Base-by-base conservation (phyloP, 2,113 vertebrate genomes). In the Nannobrachium achirus region DNA sequence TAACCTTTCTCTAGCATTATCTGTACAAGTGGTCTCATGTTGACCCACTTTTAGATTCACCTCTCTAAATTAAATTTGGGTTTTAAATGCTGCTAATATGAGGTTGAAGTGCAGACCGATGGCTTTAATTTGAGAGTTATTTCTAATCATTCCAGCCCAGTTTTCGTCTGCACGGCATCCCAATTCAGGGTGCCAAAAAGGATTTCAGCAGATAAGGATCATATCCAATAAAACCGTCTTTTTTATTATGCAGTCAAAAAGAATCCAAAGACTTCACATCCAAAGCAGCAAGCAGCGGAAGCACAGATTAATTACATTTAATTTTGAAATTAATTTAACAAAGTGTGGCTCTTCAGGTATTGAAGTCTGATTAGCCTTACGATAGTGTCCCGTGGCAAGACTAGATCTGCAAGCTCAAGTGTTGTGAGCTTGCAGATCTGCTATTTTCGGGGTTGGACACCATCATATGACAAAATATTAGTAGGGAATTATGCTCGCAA, bases 91-190 rank as follows among this genome's bases (percentile, higher is more conserved):
- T 42, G 15, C 42, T 59, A 59, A 59, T 41, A 10, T 59, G 56
- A 59, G n/a, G 39, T 59, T 59, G 16, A 59, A 59, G 39, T 10
- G 39, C 39, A 10, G 15, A 56, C 56, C 42, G 56, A 42, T 40
- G 42, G 56, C 56, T 59, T 59, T 18, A 40, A 60, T 20, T 11
- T 20, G 16, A 44, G 16, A 5, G 20, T 38, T 56, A 14, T 38
- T 56, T 51, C 7, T 16, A 18, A 1, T 13, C 49, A 51, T 18
- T 7, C 38, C 9, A 25, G 50, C 50, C 50, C 19, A 33, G 0
- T 51, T 56, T 56, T 38, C 25, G 25, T 38, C 10, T 20, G 10
- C 15, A 15, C 1, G 56, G 13, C 5, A 8, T 10, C 41, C 41
- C 25, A 8, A 10, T 55, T 39, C 33, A 39, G 6, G n/a, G 9